Base-by-base conservation (phyloP, 2,888 invertebrate species). In the Calameuta idolon region DNA sequence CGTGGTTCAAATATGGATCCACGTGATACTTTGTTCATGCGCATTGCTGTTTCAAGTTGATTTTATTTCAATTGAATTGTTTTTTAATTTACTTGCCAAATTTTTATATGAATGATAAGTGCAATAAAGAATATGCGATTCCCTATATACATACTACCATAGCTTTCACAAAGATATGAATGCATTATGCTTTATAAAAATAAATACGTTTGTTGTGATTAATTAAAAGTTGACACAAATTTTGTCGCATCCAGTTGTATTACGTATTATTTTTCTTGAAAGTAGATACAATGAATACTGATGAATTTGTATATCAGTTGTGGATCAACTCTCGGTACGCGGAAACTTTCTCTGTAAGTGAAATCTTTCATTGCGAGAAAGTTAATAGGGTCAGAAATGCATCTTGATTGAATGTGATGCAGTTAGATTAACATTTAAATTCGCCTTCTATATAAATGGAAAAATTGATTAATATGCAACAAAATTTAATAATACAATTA, bases 321-420 rank as follows among this genome's bases (percentile, higher is more conserved):
- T 23, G 23, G 23, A 55, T 23, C 55, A 23, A 55, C 55, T 55
- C 55, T 55, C 2, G 55, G 2, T 9, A 2, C 1, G 11, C 11
- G 71, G 30, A 34, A 79, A 85, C 87, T 88, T 88, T 88, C 88
- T 87, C 88, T 78, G 75, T 77, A 81, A 85, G 88, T 85, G 88
- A 88, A 88, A 88, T 84, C 84, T 83, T 12, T 69, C 77, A 76
- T 68, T 9, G 31, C 79, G 84, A 84, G 85, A 85, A 85, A 85
- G 85, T 81, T 80, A 79, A 83, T 79, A 79, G 71, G 11, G 37
- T 77, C 75, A 15, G 35, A 74, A 82, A 77, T 33, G 77, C 76
- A 74, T 71, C 33, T 77, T 55, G 55, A 55, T 55, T 55, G 9
- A 23, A 9, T 23, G 55, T 23, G 5, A 55, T 40, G 15, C 40